These are phyloP conservation scores for Puffinus mauretanicus DNA, from an alignment of 2,113 vertebrate genomes.

Conservation along the genomic window DNA sequence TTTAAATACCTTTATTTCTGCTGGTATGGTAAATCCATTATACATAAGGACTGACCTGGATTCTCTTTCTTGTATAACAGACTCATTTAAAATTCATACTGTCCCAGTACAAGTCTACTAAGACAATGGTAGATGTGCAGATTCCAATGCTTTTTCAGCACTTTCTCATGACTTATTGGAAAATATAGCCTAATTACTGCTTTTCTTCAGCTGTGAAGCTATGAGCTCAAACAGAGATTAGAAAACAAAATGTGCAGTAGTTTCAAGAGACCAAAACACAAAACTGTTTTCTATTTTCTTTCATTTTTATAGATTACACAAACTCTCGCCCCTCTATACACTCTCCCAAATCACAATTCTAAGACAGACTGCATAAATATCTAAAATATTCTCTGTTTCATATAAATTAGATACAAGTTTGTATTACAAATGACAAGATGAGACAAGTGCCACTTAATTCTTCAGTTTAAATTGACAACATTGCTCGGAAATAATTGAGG, in stretches of 20 bases:
- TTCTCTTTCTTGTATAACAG: neutral
- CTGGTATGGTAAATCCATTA: neutral
- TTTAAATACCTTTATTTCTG: conserved; percentile 13
- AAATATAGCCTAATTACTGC: neutral
- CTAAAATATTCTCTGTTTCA: neutral
- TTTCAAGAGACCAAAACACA: neutral
- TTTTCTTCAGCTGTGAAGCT: neutral
- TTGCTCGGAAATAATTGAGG: neutral
- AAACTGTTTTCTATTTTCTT: neutral
- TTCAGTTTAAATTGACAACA: neutral
- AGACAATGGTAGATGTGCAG: neutral
- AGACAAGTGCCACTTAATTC: neutral
- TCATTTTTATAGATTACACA: neutral
- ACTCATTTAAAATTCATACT: conserved; percentile 14
- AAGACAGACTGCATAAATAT: neutral
- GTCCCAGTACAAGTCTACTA: neutral
- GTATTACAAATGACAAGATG: neutral
- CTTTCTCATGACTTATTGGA: neutral
- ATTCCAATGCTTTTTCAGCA: conserved; percentile 21
- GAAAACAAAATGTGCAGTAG: neutral
- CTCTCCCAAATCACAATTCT: neutral
- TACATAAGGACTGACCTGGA: conserved; percentile 32
- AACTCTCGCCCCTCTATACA: neutral
- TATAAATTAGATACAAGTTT: neutral
- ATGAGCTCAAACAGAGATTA: neutral